These are phyloP conservation scores for Hylaeus volcanicus DNA, from an alignment of 1,140 invertebrate genomes.

Conservation along the genomic window DNA sequence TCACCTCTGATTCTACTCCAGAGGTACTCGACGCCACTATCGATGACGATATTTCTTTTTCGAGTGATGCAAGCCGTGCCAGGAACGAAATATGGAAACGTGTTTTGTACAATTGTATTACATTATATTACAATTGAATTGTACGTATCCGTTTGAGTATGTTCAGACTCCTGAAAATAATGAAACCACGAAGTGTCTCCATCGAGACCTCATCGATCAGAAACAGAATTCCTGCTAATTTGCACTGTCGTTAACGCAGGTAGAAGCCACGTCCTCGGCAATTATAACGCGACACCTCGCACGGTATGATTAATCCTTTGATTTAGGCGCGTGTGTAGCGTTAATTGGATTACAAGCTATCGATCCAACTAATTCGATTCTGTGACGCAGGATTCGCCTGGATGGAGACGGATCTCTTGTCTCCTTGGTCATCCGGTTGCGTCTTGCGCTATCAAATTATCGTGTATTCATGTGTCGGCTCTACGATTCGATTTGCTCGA, in stretches of 20 bases:
- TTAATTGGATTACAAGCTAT: slow-evolving; percentile 66
- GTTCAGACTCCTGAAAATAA: neutral
- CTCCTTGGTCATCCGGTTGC: slow-evolving; percentile 12
- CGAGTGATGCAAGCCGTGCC: too few relatives aligned
- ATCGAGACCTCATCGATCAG: slow-evolving; percentile 43
- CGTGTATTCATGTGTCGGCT: neutral
- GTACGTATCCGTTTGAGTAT: too few relatives aligned
- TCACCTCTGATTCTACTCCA: too few relatives aligned
- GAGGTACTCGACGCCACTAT: too few relatives aligned
- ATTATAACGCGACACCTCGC: slow-evolving; percentile 63
- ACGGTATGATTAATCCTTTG: slow-evolving; percentile 64
- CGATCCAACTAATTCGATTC: slow-evolving; percentile 61
- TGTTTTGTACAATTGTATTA: too few relatives aligned
- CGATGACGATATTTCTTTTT: too few relatives aligned
- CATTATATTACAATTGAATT: too few relatives aligned
- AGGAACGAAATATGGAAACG: too few relatives aligned
- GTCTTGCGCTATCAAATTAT: neutral
- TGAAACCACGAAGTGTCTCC: neutral
- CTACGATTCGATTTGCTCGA: neutral
- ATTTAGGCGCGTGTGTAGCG: slow-evolving; percentile 56
- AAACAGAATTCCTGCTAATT: slow-evolving; percentile 62
- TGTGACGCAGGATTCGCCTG: slow-evolving; percentile 21
- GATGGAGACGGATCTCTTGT: neutral
- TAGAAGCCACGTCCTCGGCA: slow-evolving; percentile 39
- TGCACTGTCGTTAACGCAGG: slow-evolving; percentile 61